Evolutionary conservation across 2,113 vertebrate species (phyloP).

Genomic region (Nansenia antarctica): DNA sequence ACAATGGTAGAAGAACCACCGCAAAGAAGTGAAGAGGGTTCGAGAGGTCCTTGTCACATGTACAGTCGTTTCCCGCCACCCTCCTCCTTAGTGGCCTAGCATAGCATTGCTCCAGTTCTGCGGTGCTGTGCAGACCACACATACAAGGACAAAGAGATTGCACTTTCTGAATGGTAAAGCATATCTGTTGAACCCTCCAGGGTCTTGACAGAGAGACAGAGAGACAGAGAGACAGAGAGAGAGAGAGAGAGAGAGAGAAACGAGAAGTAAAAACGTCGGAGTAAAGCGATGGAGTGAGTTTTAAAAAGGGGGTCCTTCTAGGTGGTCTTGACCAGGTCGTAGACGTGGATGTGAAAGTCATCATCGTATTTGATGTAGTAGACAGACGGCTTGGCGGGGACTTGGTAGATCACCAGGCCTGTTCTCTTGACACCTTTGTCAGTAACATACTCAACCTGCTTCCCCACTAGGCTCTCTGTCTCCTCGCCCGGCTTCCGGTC

Average conservation of each 20-base stretch:
- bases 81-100: constrained; percentile 32
- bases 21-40: background rate
- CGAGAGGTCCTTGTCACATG: background rate
- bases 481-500: constrained; percentile 83
- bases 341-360: constrained; percentile 84
- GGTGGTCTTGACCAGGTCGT: constrained; percentile 83
- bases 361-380: constrained; percentile 85
- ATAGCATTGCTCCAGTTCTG: constrained; percentile 62
- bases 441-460: constrained; percentile 84
- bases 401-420: constrained; percentile 82
- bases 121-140: constrained; percentile 53
- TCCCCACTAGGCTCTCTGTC: constrained; percentile 82
- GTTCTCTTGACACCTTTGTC: constrained; percentile 83
- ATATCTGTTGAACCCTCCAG: constrained; percentile 37
- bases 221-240: constrained; percentile 38
- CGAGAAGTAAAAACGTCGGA: background rate
- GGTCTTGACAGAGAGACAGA: constrained; percentile 36
- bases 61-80: background rate
- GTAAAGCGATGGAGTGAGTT: background rate
- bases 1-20: too few species aligned
- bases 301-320: constrained; percentile 64
- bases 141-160: constrained; percentile 33
- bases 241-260: constrained; percentile 24
- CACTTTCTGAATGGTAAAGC: constrained; percentile 51
- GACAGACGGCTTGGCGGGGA: constrained; percentile 81